Evolutionary conservation across 1,140 invertebrate genomes (phyloP), one percentile per base, ranked within the genome.

Genomic region (Bombus superbus): DNA sequence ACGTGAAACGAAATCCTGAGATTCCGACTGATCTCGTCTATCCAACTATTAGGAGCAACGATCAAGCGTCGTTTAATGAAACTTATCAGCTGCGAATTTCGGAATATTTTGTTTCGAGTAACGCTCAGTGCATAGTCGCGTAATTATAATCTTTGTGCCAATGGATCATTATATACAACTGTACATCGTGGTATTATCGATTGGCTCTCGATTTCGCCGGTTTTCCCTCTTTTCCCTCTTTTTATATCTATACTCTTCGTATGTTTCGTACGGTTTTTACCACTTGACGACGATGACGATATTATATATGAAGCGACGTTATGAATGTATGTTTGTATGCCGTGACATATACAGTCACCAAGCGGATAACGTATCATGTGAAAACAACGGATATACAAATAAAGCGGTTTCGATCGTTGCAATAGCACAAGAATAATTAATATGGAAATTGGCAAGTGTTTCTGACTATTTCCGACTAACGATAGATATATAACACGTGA

Each of bases 371-470:
- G 53, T 87, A 81, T 82, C 76, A 75, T 77, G 80, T 83, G 40
- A 44, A 22, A 73, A 90, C 80, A 90, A 83, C 82, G 85, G 88
- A 86, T 88, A 68, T 88, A 90, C 88, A 88, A 47, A 81, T 76
- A 90, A 89, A 86, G 89, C 89, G 84, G 83, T 81, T 78, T 85
- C 53, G 69, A 79, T 84, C n/a, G 71, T 80, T 85, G n/a, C 75
- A 89, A 80, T 72, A 81, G 72, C 84, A 90, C 62, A 85, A 88
- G 66, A 88, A 79, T 87, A 86, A 83, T 88, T 32, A 77, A 66
- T 64, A 72, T 59, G 57, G 25, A 64, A 72, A 47, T 78, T 57
- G 64, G 90, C 69, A 81, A 69, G 81, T 86, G 62, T 72, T 69
- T 84, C 57, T 88, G 64, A 86, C 71, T 90, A 88, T 82, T 86